Evolutionary conservation across 2,113 vertebrate genomes (phyloP).

Genomic region (Aspidoscelis tigris): DNA sequence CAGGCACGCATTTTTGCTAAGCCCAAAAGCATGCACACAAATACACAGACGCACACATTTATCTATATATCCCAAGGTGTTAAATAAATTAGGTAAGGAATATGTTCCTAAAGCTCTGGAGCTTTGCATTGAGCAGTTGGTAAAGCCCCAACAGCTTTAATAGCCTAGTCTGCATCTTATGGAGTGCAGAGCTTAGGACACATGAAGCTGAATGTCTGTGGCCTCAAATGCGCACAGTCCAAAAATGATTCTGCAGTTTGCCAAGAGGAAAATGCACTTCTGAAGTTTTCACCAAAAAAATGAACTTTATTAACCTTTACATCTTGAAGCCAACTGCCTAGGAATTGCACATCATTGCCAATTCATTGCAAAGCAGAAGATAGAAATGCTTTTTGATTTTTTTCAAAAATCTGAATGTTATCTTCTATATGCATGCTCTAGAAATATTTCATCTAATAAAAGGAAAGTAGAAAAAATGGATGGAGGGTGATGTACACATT

Average conservation of each 20-base stretch:
- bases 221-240: neutral
- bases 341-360: neutral
- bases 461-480: neutral
- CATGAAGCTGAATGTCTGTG: neutral
- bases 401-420: neutral
- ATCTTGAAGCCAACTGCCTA: neutral
- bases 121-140: neutral
- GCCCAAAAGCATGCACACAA: neutral
- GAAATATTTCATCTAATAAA: neutral
- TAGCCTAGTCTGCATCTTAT: conserved; percentile 2
- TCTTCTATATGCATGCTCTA: neutral
- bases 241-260: neutral
- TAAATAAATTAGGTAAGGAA: conserved; percentile 1
- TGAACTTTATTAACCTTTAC: neutral
- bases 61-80: neutral
- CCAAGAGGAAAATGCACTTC: neutral
- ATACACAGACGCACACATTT: neutral
- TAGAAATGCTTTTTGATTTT: neutral
- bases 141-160: conserved; percentile 5
- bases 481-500: neutral
- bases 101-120: neutral
- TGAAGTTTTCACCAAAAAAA: neutral
- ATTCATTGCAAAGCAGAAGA: neutral
- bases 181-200: conserved; percentile 3
- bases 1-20: conserved; percentile 22